A percentile compares a stretch with the other conserved stretches of the same genome.
These are phyloP conservation scores for Drosophila lini DNA, from an alignment of 1,140 invertebrate genomes.

Conservation along the genomic window DNA sequence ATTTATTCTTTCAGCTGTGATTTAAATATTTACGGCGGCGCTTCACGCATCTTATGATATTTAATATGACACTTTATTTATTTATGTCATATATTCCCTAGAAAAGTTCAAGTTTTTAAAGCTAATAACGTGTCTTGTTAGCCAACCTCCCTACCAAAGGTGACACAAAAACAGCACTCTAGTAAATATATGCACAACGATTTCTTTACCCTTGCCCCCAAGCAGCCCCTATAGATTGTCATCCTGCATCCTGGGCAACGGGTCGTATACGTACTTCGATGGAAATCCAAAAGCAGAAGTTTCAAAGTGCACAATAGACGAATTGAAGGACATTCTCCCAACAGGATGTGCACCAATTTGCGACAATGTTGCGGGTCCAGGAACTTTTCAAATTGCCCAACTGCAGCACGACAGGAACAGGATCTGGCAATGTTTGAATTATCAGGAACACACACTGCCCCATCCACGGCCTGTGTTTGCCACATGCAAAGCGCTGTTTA, in stretches of 20 bases:
- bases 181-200: background rate
- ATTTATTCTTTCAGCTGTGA: background rate
- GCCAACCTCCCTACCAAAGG: background rate
- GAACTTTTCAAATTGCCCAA: conserved; percentile 55
- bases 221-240: background rate
- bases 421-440: conserved; percentile 21
- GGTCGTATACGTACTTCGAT: conserved; percentile 11
- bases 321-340: background rate
- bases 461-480: background rate
- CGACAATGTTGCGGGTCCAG: conserved; percentile 55
- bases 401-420: conserved; percentile 10
- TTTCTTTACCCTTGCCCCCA: background rate
- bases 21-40: no score
- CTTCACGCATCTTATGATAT: background rate
- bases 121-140: conserved; percentile 1
- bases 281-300: conserved; percentile 27
- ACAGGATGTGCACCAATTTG: conserved; percentile 25
- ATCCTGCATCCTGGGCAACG: conserved; percentile 2
- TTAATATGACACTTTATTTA: background rate
- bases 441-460: background rate
- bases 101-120: background rate
- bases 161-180: conserved; percentile 3
- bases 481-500: conserved; percentile 8
- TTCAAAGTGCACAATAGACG: conserved; percentile 34
- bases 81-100: background rate